Evolutionary conservation across 1,140 invertebrate genomes (phyloP).

Genomic region (Hermetia illucens): DNA sequence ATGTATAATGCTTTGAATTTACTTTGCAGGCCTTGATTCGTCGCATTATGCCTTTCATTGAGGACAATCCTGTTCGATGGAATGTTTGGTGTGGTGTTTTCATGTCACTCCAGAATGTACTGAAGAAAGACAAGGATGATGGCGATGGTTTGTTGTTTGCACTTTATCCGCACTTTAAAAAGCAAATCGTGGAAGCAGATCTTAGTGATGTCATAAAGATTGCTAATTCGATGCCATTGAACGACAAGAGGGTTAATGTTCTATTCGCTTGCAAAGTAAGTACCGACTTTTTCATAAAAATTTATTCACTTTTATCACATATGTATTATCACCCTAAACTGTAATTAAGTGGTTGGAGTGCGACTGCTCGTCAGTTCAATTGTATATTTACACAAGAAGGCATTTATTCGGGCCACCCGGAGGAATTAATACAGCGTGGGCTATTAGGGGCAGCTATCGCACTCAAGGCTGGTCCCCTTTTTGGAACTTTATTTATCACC

Average conservation of each 20-base stretch:
- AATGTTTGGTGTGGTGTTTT: constrained; percentile 37
- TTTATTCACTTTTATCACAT: no score
- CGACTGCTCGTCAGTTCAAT: not conserved
- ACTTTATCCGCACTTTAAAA: constrained; percentile 37
- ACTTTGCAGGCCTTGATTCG: constrained; percentile 37
- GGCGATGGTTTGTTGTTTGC: constrained; percentile 33
- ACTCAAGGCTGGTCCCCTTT: no score
- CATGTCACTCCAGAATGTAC: constrained; percentile 32
- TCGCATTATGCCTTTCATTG: constrained; percentile 39
- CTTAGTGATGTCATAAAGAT: constrained; percentile 22
- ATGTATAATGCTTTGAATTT: constrained; percentile 9
- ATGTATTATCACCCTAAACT: not conserved
- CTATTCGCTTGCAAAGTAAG: constrained; percentile 28
- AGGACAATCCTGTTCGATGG: constrained; percentile 31
- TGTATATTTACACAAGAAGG: not conserved
- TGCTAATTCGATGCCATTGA: constrained; percentile 17
- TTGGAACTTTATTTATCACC: no score
- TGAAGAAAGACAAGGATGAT: constrained; percentile 33
- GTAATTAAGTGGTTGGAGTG: not conserved
- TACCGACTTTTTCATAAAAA: no score
- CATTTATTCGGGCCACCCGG: not conserved
- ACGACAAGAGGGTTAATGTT: constrained; percentile 24
- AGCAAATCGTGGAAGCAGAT: constrained; percentile 30
- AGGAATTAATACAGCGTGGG: not conserved
- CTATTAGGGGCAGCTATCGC: not conserved